These are phyloP conservation scores for Calyptomena viridis DNA, from an alignment of 2,113 vertebrate genomes.

Conservation along the genomic window DNA sequence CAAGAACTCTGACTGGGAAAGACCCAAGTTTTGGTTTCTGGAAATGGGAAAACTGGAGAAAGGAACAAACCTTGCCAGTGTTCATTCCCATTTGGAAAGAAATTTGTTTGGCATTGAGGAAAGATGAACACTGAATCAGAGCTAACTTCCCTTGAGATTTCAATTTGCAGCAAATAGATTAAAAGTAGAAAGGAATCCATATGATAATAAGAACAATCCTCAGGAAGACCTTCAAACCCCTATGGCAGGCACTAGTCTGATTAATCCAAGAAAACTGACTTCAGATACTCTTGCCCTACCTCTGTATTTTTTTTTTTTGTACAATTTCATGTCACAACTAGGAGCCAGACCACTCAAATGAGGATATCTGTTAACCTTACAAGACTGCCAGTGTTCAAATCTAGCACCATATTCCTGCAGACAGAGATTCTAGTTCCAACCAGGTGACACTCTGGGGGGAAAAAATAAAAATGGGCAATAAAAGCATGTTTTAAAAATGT, in stretches of 20 bases:
- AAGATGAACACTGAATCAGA: background rate
- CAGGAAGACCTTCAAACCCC: background rate
- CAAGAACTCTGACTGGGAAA: background rate
- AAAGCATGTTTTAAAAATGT: background rate
- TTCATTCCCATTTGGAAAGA: background rate
- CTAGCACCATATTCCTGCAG: background rate
- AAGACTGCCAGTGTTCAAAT: background rate
- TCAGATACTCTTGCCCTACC: background rate
- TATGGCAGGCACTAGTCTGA: background rate
- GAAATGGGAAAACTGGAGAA: background rate
- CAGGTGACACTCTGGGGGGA: background rate
- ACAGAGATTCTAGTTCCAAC: background rate
- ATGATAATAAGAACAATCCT: background rate
- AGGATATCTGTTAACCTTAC: background rate
- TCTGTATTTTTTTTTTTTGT: background rate
- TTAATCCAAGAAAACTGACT: background rate
- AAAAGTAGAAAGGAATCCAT: conserved; percentile 13
- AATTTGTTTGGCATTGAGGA: background rate
- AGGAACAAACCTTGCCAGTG: background rate
- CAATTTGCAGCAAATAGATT: background rate
- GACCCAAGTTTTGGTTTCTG: background rate
- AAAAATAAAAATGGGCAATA: background rate
- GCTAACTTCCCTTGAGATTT: background rate
- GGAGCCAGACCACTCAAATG: background rate
- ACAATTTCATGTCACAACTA: background rate